Percentiles rank a stretch among this genome's conserved stretches.
These are phyloP conservation scores for Ormyrus thymus DNA, from an alignment of 2,888 invertebrate species.

Conservation along the genomic window DNA sequence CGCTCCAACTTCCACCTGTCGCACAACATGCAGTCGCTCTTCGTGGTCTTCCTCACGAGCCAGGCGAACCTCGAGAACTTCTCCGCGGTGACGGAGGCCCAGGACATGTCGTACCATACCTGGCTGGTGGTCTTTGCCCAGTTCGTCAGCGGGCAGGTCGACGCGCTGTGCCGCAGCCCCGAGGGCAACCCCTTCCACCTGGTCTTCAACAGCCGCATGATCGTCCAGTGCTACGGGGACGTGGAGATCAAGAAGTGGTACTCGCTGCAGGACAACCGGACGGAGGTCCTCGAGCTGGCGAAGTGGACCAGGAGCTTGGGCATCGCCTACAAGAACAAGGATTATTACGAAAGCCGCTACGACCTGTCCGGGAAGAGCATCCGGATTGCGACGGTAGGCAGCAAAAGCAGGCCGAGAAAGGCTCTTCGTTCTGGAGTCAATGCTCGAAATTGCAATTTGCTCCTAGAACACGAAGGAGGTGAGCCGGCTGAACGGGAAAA, in stretches of 20 bases:
- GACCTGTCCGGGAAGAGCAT: conserved; percentile 60
- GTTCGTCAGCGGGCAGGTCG: neutral
- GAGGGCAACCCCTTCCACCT: conserved; percentile 61
- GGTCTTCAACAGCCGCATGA: conserved; percentile 63
- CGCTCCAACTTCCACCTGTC: conserved; percentile 15
- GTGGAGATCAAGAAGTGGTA: conserved; percentile 64
- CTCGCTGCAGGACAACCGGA: conserved; percentile 57
- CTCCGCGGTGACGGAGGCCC: conserved; percentile 18
- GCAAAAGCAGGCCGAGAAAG: neutral
- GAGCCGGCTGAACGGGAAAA: conserved; percentile 44
- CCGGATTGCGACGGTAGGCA: conserved; percentile 59
- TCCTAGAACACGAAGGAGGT: neutral
- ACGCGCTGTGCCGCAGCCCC: conserved; percentile 56
- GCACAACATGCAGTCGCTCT: conserved; percentile 55
- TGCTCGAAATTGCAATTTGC: neutral
- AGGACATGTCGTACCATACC: conserved; percentile 58
- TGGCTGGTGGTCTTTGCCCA: conserved; percentile 61
- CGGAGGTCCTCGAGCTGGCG: conserved; percentile 58
- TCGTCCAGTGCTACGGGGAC: conserved; percentile 61
- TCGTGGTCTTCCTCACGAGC: conserved; percentile 51
- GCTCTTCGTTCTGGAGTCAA: too few species aligned
- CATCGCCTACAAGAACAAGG: conserved; percentile 35
- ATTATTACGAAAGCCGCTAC: conserved; percentile 61
- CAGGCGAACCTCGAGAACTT: conserved; percentile 45
- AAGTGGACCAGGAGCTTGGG: conserved; percentile 58